Base-by-base conservation (phyloP, 2,888 invertebrate genomes). In the Flexamia atlantica region DNA sequence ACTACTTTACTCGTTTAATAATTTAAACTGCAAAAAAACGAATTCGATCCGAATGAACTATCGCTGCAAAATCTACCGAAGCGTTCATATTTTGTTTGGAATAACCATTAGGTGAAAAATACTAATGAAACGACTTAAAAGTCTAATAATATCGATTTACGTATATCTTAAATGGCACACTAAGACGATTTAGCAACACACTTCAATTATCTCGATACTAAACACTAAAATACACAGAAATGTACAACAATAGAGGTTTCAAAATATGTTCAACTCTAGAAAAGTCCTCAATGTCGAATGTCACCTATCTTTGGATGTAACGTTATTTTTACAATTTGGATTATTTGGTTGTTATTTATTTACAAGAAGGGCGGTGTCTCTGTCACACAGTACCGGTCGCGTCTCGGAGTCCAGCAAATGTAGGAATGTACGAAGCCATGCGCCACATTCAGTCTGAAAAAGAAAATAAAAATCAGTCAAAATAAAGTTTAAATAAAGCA, bases 311-410 rank as follows among this genome's bases (percentile, higher is more conserved):
- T 83, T 83, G 82, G 82, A 83, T 83, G 82, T 57, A 50, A 74
- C 74, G 53, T 83, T 74, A 70, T 50, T 83, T 40, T 82, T 83
- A 83, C 82, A 83, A 74, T 74, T 83, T 72, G 40, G 82, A 83
- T 83, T 83, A 83, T 83, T 83, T 83, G 82, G 82, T 83, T 74
- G 57, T 74, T 53, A 57, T 74, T 30, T 83, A 83, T 83, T 25
- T 83, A 83, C 82, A 83, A 42, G 30, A 57, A 64, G 30, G 57
- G 30, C 64, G 30, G 30, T 28, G 64, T 64, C 30, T 30, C 30
- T 14, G 64, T 25, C 25, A 25, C 79, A 57, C 79, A 79, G 20
- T 79, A 57, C 76, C 50, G 50, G 30, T 36, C 28, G 25, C 20
- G 1, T 79, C 40, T 72, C 20, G 23, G 64, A 64, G 64, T 64